These are phyloP conservation scores for Aradophagus sp. DNA, from an alignment of 1,140 invertebrate species.

Conservation along the genomic window DNA sequence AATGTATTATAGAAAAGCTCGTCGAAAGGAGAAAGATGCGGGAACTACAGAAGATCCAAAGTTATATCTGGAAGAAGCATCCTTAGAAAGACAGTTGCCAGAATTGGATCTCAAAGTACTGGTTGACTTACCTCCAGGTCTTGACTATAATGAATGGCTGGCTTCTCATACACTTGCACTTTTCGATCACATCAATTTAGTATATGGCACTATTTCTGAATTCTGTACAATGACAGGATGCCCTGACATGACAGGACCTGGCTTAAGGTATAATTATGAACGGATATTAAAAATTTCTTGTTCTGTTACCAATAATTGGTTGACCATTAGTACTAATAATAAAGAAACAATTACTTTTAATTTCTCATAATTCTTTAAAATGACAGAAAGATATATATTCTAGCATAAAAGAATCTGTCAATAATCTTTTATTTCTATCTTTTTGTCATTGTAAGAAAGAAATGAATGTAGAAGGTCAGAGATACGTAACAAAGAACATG, in stretches of 20 bases:
- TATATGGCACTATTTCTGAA: conserved; percentile 98
- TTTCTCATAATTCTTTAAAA: too few species aligned
- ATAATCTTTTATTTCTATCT: too few species aligned
- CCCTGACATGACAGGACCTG: conserved; percentile 95
- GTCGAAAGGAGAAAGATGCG: conserved; percentile 95
- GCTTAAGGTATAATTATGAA: conserved; percentile 83
- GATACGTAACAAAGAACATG: too few species aligned
- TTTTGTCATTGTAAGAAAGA: too few species aligned
- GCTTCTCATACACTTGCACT: conserved; percentile 98
- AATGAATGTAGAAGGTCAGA: too few species aligned
- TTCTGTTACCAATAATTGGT: too few species aligned
- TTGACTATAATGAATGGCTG: conserved; percentile 99
- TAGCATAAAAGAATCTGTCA: too few species aligned
- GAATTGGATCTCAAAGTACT: conserved; percentile 94
- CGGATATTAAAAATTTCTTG: too few species aligned
- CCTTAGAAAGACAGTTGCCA: conserved; percentile 92
- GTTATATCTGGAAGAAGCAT: conserved; percentile 94
- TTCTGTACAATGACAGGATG: conserved; percentile 96
- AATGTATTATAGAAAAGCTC: conserved; percentile 94
- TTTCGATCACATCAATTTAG: conserved; percentile 98
- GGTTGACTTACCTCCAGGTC: conserved; percentile 92
- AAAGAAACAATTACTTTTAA: too few species aligned
- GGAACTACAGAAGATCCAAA: conserved; percentile 90
- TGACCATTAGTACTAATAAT: too few species aligned
- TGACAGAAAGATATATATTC: too few species aligned